These are phyloP conservation scores for Galerucella pusilla DNA, from an alignment of 2,888 invertebrate species.

Conservation along the genomic window DNA sequence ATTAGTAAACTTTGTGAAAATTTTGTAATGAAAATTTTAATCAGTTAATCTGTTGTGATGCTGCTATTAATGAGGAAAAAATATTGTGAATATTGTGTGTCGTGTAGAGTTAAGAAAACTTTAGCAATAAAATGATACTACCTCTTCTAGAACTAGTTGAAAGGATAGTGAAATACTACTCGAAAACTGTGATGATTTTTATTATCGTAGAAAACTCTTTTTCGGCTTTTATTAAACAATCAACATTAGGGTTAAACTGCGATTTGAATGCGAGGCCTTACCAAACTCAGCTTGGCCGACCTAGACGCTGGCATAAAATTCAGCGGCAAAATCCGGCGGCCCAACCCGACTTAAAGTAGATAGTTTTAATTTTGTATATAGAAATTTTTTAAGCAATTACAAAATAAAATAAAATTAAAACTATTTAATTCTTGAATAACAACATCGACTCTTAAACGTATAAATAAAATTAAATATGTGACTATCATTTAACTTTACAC, in stretches of 20 bases:
- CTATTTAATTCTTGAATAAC: no score
- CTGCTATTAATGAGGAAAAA: background rate
- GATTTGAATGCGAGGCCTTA: background rate
- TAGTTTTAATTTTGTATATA: no score
- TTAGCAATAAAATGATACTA: background rate
- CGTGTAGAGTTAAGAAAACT: background rate
- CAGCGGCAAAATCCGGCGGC: no score
- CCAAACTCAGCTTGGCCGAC: no score
- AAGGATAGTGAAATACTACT: background rate
- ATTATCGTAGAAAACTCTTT: background rate
- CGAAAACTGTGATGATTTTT: slow-evolving; percentile 3
- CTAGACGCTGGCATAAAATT: no score
- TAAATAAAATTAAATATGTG: background rate
- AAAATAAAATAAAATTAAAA: no score
- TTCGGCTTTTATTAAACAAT: background rate
- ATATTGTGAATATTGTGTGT: background rate
- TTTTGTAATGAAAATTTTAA: no score
- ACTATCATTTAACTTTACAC: background rate
- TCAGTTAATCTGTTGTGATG: no score
- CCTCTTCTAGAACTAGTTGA: background rate
- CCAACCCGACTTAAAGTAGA: no score
- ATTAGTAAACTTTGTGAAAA: no score
- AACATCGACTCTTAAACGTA: background rate
- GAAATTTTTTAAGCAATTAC: no score
- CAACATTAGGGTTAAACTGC: background rate